A percentile compares a stretch with the other conserved stretches of the same genome.
Conservation (phyloP, 2,797 vertebrate genomes). For the Orestias chungarensis region DNA sequence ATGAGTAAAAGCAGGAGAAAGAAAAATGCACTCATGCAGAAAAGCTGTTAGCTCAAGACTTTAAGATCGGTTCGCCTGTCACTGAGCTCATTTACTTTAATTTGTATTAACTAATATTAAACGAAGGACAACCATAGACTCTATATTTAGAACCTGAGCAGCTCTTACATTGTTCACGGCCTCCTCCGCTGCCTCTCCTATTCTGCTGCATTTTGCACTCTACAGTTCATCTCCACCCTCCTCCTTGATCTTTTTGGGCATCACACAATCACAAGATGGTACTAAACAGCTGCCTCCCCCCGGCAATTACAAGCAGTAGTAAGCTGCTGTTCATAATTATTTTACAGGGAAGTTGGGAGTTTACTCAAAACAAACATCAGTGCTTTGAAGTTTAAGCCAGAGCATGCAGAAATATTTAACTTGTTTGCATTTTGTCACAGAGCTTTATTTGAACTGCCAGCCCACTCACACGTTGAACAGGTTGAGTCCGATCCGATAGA, state of each 20-base stretch:
- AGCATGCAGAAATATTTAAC: constrained; percentile 32
- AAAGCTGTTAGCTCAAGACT: constrained; percentile 59
- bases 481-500: constrained; percentile 98
- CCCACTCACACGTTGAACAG: constrained; percentile 97
- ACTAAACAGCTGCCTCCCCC: constrained; percentile 48
- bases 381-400: constrained; percentile 48
- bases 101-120: constrained; percentile 66
- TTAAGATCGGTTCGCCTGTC: constrained; percentile 53
- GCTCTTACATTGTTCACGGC: constrained; percentile 49
- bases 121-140: constrained; percentile 51
- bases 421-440: constrained; percentile 4
- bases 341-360: constrained; percentile 36
- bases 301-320: constrained; percentile 56
- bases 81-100: constrained; percentile 68
- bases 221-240: background rate
- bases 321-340: constrained; percentile 50
- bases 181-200: constrained; percentile 45
- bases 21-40: constrained; percentile 41
- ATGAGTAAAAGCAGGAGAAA: constrained; percentile 21
- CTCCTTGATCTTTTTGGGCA: constrained; percentile 20
- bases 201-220: constrained; percentile 29
- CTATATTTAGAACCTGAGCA: constrained; percentile 59
- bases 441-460: constrained; percentile 7
- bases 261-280: constrained; percentile 43
- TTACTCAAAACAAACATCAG: constrained; percentile 40